Conservation (phyloP, 2,113 vertebrate species). For the Diadophis punctatus region DNA sequence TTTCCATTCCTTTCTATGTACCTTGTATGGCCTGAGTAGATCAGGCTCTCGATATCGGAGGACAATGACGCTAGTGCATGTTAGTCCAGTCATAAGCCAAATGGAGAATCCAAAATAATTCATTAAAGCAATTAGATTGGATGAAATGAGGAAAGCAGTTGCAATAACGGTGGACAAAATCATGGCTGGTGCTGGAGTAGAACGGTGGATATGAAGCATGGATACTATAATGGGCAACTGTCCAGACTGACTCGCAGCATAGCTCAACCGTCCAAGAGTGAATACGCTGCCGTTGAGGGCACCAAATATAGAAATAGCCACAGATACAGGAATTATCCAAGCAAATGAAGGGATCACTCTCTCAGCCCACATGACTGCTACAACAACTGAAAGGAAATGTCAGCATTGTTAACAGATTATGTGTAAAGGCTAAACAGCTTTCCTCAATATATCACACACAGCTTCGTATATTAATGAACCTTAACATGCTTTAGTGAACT, state of each 20-base stretch:
- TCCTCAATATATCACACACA: neutral
- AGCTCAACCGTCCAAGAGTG: constrained; percentile 60
- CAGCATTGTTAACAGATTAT: constrained; percentile 2
- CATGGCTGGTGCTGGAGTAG: constrained; percentile 65
- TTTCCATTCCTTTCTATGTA: constrained; percentile 43
- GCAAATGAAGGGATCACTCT: constrained; percentile 66
- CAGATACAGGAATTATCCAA: constrained; percentile 66
- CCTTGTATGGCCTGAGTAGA: constrained; percentile 67
- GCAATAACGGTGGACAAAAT: constrained; percentile 65
- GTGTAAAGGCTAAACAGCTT: neutral
- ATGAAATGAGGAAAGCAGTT: constrained; percentile 67
- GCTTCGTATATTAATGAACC: neutral
- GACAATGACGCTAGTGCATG: constrained; percentile 63
- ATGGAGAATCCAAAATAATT: constrained; percentile 66
- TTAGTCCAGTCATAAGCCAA: constrained; percentile 66
- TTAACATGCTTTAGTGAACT: neutral
- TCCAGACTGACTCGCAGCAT: constrained; percentile 66
- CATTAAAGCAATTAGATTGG: constrained; percentile 66
- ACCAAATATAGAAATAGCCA: constrained; percentile 70
- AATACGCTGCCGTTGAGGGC: constrained; percentile 68
- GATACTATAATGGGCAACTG: constrained; percentile 68
- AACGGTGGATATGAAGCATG: constrained; percentile 62
- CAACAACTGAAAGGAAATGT: constrained; percentile 65
- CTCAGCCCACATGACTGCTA: constrained; percentile 70
- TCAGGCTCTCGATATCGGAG: constrained; percentile 66